Conservation (phyloP, 2,797 vertebrate species). For the Momotus momota region DNA sequence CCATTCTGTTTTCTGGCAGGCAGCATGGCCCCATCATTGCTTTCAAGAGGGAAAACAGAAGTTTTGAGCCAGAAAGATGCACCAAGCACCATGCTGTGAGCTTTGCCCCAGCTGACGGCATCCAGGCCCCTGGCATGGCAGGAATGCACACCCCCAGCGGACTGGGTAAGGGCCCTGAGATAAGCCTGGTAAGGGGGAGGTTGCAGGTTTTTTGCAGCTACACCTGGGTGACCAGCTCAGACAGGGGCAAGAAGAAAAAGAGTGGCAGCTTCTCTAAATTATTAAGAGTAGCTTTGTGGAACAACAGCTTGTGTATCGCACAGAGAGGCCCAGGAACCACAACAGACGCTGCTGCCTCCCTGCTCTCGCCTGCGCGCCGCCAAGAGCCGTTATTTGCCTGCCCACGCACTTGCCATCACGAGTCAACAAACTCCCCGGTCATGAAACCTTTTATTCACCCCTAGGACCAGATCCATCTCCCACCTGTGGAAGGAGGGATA, state of each 20-base stretch:
- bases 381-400: conserved; percentile 33
- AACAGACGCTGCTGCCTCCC: background rate
- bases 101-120: background rate
- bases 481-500: background rate
- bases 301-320: background rate
- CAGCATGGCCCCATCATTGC: rapidly evolving
- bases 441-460: conserved; percentile 22
- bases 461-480: background rate
- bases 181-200: background rate
- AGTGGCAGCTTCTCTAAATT: background rate
- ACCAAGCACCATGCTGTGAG: rapidly evolving
- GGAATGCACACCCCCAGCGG: rapidly evolving
- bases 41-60: conserved; percentile 9
- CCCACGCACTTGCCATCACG: background rate
- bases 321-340: background rate
- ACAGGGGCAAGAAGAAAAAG: background rate
- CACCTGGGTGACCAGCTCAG: background rate
- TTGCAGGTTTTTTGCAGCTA: background rate
- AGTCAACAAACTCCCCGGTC: background rate
- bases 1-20: background rate
- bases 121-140: background rate
- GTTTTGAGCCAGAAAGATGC: background rate
- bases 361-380: background rate
- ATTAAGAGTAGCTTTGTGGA: background rate
- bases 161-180: rapidly evolving